Percentiles rank a stretch among this genome's conserved stretches.
Conservation (phyloP, 1,140 invertebrate genomes). For the Notospermus geniculatus region DNA sequence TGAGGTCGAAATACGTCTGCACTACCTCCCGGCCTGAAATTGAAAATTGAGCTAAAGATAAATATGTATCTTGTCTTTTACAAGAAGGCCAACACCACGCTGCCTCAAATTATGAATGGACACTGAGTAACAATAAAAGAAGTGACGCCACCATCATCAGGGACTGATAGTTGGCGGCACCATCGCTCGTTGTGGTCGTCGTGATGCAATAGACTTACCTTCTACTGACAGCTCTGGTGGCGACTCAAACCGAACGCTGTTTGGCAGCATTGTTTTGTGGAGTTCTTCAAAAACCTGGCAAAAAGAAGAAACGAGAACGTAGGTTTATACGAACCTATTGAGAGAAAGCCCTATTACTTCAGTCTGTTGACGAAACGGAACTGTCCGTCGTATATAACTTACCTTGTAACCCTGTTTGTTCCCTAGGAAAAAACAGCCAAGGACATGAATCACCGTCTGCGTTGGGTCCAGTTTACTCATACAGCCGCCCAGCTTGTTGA, state of each 20-base stretch:
- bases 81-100: not conserved
- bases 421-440: conserved; percentile 6
- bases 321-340: no score
- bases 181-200: not conserved
- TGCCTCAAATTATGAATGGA: not conserved
- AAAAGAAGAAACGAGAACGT: not conserved
- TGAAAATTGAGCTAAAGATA: not conserved
- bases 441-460: not conserved
- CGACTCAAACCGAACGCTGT: not conserved
- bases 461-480: conserved; percentile 5
- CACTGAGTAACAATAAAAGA: not conserved
- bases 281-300: not conserved
- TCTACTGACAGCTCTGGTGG: not conserved
- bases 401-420: conserved; percentile 3
- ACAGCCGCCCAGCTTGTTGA: not conserved
- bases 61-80: no score
- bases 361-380: not conserved
- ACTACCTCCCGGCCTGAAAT: conserved; percentile 3
- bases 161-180: not conserved
- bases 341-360: not conserved
- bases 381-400: not conserved
- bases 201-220: not conserved
- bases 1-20: conserved; percentile 1
- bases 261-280: conserved; percentile 1
- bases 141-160: not conserved